phyloP scores from a whole-genome alignment of 2,888 invertebrate species.

The Phragmatobia fuliginosa region DNA sequence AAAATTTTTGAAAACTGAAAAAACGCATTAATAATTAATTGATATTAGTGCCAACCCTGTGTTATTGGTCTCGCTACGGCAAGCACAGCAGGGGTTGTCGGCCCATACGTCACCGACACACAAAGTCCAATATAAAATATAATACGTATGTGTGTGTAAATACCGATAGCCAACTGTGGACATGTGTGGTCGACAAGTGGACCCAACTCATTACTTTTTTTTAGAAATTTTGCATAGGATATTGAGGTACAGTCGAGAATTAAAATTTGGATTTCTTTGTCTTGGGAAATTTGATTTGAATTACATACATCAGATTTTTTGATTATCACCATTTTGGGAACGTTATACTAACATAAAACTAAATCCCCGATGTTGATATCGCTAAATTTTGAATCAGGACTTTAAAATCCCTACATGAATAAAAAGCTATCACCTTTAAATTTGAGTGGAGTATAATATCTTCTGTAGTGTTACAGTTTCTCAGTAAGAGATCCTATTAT shows the following conservation, averaged over 20 bases:
- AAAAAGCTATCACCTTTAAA: no score
- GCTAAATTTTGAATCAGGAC: no score
- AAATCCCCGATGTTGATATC: no score
- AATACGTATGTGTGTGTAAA: conserved; percentile 42
- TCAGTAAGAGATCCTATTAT: no score
- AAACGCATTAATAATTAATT: conserved; percentile 11
- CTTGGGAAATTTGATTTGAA: background rate
- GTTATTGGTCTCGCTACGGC: conserved; percentile 48
- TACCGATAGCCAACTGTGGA: conserved; percentile 60
- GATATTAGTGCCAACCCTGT: conserved; percentile 55
- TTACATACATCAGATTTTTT: background rate
- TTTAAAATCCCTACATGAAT: no score
- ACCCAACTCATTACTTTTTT: conserved; percentile 37
- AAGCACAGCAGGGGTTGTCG: conserved; percentile 70
- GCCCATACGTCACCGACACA: conserved; percentile 62
- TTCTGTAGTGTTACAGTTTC: no score
- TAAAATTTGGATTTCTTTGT: background rate
- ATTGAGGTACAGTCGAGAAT: conserved; percentile 5
- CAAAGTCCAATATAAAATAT: conserved; percentile 25
- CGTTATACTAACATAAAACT: background rate
- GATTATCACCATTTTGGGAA: background rate
- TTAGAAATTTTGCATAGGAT: conserved; percentile 37
- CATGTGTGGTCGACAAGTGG: conserved; percentile 56
- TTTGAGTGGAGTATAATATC: no score
- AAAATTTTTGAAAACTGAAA: background rate